Percentiles rank a stretch among this genome's conserved stretches.
phyloP scores from a whole-genome alignment of 2,113 vertebrate genomes.

The Brienomyrus brachyistius region DNA sequence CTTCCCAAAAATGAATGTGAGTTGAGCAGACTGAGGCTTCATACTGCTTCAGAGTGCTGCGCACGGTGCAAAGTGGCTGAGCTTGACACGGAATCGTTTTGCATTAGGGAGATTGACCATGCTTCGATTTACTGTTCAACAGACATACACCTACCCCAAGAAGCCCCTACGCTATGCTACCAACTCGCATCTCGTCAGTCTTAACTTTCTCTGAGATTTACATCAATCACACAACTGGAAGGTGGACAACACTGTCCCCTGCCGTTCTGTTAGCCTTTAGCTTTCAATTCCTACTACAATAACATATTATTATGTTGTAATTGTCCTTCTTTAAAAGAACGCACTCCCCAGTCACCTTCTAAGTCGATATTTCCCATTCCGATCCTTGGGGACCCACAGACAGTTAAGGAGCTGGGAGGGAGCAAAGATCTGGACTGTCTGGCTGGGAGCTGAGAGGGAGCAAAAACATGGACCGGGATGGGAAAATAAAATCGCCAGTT shows the following conservation, averaged over 20 bases:
- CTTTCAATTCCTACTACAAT: background rate
- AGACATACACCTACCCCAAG: background rate
- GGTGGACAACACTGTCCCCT: background rate
- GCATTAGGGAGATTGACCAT: background rate
- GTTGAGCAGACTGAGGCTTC: background rate
- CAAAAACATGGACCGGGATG: background rate
- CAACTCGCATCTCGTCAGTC: background rate
- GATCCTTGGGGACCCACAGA: background rate
- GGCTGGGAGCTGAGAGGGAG: no score
- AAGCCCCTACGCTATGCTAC: background rate
- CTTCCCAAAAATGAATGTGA: background rate
- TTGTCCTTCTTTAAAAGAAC: background rate
- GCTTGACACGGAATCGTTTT: background rate
- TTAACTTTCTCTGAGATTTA: background rate
- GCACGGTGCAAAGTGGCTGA: background rate
- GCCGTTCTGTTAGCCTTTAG: background rate
- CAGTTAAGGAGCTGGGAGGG: background rate
- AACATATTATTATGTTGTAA: background rate
- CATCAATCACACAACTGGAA: background rate
- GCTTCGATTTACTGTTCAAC: background rate
- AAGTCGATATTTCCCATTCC: background rate
- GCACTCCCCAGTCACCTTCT: background rate
- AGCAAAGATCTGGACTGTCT: no score
- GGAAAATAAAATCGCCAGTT: background rate
- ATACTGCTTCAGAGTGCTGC: background rate